Base-by-base conservation (phyloP, 2,888 invertebrate genomes). In the Carpatolechia fugitivella region DNA sequence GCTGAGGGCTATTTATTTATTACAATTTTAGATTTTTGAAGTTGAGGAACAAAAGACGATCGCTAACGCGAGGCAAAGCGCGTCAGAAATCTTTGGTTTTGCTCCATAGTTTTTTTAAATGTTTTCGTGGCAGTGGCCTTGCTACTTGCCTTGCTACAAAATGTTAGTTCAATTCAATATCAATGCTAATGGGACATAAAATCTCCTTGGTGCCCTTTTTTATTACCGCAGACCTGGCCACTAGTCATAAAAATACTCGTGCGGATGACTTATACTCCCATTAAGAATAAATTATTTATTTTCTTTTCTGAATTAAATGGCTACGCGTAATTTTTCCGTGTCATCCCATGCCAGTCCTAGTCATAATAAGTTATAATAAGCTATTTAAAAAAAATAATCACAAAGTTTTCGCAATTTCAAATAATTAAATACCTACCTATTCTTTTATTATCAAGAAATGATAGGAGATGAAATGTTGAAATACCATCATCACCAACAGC, bases 281-380 rank as follows among this genome's bases (percentile, higher is more conserved):
- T 38, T 51, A 51, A 51, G 30, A 51, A 51, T 29, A 51, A 49
- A 35, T 35, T 35, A 49, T 49, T 35, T 35, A 49, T 49, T 31
- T 35, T 49, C 16, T 49, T 49, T 18, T 35, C 30, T 33, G 14
- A 16, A 3, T 31, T 3, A 33, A 31, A 48, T 48, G 47, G 31
- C 47, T 47, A 8, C 16, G 10, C 16, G 13, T 13, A n/a, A 31
- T 30, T 31, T 33, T 48, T 48, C 30, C 14, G 16, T 13, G 47
- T 11, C 7, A 13, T 16, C 18, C 11, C 14, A 16, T 48, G 47
- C 31, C 47, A 48, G 47, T 18, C n/a, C n/a, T n/a, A n/a, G 3
- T n/a, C 1, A n/a, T 3, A 11, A 1, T 35, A 35, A 35, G n/a
- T n/a, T n/a, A 11, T n/a, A 24, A 3, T 24, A 3, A 4, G 6